Conservation (phyloP, 2,888 invertebrate species). For the Eupithecia centaureata region DNA sequence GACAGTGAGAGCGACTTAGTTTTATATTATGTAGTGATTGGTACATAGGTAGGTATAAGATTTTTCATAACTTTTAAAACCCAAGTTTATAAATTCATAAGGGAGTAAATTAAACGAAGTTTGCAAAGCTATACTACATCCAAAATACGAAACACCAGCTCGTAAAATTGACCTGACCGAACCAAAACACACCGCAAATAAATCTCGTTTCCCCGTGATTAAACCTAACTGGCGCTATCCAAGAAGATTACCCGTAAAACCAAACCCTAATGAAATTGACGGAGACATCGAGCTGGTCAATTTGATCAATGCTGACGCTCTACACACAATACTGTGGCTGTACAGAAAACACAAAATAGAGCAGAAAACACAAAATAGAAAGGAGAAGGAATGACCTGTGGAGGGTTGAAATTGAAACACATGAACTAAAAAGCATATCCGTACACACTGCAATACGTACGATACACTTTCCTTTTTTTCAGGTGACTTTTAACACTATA, state of each 20-base stretch:
- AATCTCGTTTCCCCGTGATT: slow-evolving; percentile 44
- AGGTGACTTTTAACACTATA: no score
- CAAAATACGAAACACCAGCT: slow-evolving; percentile 1
- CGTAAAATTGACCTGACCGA: slow-evolving; percentile 1
- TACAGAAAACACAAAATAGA: background rate
- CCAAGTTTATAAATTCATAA: no score
- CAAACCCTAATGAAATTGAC: slow-evolving; percentile 56
- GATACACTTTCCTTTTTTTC: no score
- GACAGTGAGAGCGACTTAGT: no score
- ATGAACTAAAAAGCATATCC: no score
- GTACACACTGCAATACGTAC: no score
- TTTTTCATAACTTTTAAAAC: no score
- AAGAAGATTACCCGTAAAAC: slow-evolving; percentile 56
- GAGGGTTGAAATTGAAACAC: no score
- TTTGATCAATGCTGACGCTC: slow-evolving; percentile 40
- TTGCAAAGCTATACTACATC: background rate
- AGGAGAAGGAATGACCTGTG: no score
- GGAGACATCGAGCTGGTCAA: slow-evolving; percentile 44
- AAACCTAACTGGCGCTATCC: slow-evolving; percentile 46
- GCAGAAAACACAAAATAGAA: background rate
- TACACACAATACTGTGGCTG: background rate
- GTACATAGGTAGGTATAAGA: no score
- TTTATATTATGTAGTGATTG: no score
- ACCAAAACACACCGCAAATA: slow-evolving; percentile 13
- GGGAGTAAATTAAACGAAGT: background rate